Base-by-base conservation (phyloP, 2,888 invertebrate genomes). In the Pteria penguin region DNA sequence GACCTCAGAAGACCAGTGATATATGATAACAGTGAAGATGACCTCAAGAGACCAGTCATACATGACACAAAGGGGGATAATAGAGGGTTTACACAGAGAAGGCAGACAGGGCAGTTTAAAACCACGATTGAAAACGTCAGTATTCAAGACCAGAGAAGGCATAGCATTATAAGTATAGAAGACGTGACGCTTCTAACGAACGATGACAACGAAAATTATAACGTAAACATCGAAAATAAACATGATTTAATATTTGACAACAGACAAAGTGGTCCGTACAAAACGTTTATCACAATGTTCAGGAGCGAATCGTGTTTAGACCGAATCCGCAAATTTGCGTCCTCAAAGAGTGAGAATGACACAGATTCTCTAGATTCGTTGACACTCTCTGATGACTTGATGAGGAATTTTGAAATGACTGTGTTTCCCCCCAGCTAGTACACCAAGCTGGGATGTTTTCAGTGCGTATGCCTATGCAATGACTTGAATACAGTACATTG, bases 241-340 rank as follows among this genome's bases (percentile, higher is more conserved):
- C 68, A 65, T 33, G 52, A 57, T 26, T 26, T 32, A 29, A 31
- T 58, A 5, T 4, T 65, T 14, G 54, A 65, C 18, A 29, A 52
- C 45, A 36, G 36, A 24, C 31, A 60, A 36, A 58, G 27, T 11
- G 82, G 81, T 32, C 81, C 78, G 2, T 79, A 82, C 24, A 81
- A 76, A 66, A 79, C 80, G 8, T 72, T 73, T 22, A 80, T 81
- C 29, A 76, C 78, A 26, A 67, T 83, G 33, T 83, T 81, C 69
- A 79, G 81, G 68, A 84, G 84, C 72, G 84, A 84, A 60, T 80
- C 81, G 14, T 75, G 74, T 31, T 63, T 78, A 54, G 67, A 75
- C 45, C 66, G 57, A 58, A 71, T 78, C 26, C 22, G 72, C 31
- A 70, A 70, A 26, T 36, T 72, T 60, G 54, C 71, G 5, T 24